Conservation (phyloP, 2,797 vertebrate species). For the Coreius guichenoti region DNA sequence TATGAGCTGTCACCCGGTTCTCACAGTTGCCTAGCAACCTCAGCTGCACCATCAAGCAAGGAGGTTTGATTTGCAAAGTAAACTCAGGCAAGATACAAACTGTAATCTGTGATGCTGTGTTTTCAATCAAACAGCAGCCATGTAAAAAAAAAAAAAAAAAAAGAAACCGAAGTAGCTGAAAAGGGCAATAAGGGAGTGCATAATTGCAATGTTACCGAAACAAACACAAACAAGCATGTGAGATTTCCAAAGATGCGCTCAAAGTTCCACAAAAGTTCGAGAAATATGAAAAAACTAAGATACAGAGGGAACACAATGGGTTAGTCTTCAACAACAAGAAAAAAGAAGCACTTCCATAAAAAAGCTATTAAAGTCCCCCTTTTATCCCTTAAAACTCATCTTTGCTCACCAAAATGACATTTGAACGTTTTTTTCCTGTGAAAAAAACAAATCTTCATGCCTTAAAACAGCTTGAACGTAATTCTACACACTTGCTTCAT, state of each 20-base stretch:
- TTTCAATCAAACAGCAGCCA: slow-evolving; percentile 56
- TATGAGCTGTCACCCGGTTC: slow-evolving; percentile 74
- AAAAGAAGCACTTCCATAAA: background rate
- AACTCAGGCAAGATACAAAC: slow-evolving; percentile 67
- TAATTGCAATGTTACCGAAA: slow-evolving; percentile 46
- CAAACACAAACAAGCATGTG: slow-evolving; percentile 35
- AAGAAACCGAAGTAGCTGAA: background rate
- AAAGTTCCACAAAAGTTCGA: slow-evolving; percentile 3
- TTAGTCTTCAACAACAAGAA: background rate
- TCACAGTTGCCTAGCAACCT: slow-evolving; percentile 83
- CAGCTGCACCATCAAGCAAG: slow-evolving; percentile 67
- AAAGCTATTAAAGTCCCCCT: background rate
- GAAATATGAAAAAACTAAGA: background rate
- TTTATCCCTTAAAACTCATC: too few relatives aligned
- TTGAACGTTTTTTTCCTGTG: too few relatives aligned
- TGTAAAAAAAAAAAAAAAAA: slow-evolving; percentile 1
- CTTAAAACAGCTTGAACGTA: too few relatives aligned
- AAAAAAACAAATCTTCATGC: too few relatives aligned
- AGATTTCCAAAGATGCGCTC: background rate
- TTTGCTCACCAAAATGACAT: too few relatives aligned
- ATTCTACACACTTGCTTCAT: too few relatives aligned
- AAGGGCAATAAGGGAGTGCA: slow-evolving; percentile 30
- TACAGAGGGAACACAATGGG: background rate
- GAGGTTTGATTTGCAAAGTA: slow-evolving; percentile 73
- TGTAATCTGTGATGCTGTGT: slow-evolving; percentile 60